A percentile compares a stretch with the other conserved stretches of the same genome.
Evolutionary conservation across 2,888 invertebrate genomes (phyloP).

Genomic region (Electrophaes corylata): DNA sequence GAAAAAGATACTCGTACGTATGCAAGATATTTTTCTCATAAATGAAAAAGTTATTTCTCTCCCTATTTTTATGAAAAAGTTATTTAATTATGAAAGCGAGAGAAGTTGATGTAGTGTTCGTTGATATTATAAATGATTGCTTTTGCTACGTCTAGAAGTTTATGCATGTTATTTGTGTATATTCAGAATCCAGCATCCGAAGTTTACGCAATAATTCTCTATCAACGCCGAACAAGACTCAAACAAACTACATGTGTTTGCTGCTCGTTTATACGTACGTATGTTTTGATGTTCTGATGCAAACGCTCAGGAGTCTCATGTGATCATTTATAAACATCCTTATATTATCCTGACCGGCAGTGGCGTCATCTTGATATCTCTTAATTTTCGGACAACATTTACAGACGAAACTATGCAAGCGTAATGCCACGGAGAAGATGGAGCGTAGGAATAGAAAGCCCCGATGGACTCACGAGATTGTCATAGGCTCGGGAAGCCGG

Average conservation of each 20-base stretch:
- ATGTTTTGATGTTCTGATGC: constrained; percentile 19
- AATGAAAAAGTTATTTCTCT: not conserved
- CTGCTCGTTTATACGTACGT: constrained; percentile 9
- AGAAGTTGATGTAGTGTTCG: not conserved
- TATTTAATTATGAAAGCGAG: not conserved
- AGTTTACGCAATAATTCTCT: constrained; percentile 32
- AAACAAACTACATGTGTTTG: constrained; percentile 34
- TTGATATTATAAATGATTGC: not conserved
- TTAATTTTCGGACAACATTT: too few relatives aligned
- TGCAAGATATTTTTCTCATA: not conserved
- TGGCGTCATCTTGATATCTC: not conserved
- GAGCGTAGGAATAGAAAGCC: too few relatives aligned
- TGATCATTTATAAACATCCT: constrained; percentile 31
- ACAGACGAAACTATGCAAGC: too few relatives aligned
- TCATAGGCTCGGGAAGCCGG: too few relatives aligned
- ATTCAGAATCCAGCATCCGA: constrained; percentile 2
- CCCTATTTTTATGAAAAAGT: not conserved
- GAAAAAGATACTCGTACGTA: not conserved
- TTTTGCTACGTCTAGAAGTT: not conserved
- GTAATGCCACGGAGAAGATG: too few relatives aligned
- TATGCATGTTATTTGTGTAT: constrained; percentile 1
- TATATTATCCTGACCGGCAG: constrained; percentile 10
- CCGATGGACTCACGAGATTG: too few relatives aligned
- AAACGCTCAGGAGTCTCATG: constrained; percentile 1
- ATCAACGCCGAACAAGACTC: constrained; percentile 26